Base-by-base conservation (phyloP, 2,888 invertebrate species). In the Ophion obscuratus region DNA sequence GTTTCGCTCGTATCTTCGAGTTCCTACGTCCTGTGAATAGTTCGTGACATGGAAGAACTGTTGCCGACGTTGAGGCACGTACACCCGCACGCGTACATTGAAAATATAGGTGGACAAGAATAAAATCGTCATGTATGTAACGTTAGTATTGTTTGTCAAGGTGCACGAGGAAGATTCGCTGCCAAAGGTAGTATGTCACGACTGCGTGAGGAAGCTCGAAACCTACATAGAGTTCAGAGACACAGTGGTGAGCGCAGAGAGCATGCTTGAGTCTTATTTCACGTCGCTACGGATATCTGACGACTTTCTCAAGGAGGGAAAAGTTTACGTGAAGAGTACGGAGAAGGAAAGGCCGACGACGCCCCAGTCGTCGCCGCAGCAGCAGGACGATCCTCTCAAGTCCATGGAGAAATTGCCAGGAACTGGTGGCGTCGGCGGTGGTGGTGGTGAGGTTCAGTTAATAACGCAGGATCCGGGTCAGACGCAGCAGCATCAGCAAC, bases 111-210 rank as follows among this genome's bases (percentile, higher is more conserved):
- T 17, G 14, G 5, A 53, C 53, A 17, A 5, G 53, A 53, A 53
- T 53, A 53, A 53, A 53, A 11, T 4, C 11, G 53, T 53, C 53
- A 17, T 53, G 5, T 53, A 5, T 17, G 53, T 53, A 53, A 17
- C 31, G 14, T 17, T 27, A 31, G 24, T 59, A 71, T 88, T 77
- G 73, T 81, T 5, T 66, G 88, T 94, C 91, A 79, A 96, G 96
- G 95, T 97, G 17, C 95, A 95, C 87, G 96, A 96, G 92, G 95
- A 96, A 89, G 97, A 97, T 93, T 96, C 96, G 47, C 93, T 97
- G 86, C 97, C 97, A 67, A 97, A 97, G 94, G 96, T 96, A 31
- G 95, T 97, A 17, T 97, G 97, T 91, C 95, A 95, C 14, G 95
- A 95, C 84, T 97, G 97, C 90, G 93, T 96, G 61, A 95, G 95